Base-by-base conservation (phyloP, 2,888 invertebrate species). In the Vanessa cardui region DNA sequence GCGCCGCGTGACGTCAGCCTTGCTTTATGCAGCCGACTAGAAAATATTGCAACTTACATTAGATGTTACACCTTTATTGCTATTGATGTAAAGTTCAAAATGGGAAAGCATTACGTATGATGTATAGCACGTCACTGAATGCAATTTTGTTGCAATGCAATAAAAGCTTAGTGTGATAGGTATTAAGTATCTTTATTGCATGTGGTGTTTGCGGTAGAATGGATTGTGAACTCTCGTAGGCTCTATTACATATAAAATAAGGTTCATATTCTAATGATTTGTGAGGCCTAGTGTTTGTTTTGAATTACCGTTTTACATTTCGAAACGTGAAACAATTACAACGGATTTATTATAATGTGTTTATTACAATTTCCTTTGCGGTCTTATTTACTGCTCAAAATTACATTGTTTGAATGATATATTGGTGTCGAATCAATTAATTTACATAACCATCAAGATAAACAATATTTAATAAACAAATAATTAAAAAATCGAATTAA, bases 1-100 rank as follows among this genome's bases (percentile, higher is more conserved):
- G 74, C 77, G 71, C 76, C 73, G 75, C 78, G 80, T 85, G 85
- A 86, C 83, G 85, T 83, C 81, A 81, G 72, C 54, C 67, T 67
- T 68, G 71, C 64, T 74, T 72, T 72, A 74, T 74, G 73, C 72
- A 73, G 66, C 66, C 62, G 54, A 49, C 64, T 59, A 64, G 66
- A 58, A 61, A 71, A 64, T 66, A 68, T 64, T 64, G 62, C 62
- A 58, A 65, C 62, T 45, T 33, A 49, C 56, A 56, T 39, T 9
- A 18, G 33, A 56, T 56, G 33, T 39, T 50, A 62, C 50, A 58
- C 50, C 62, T 33, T 47, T 69, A 69, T 46, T 21, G 0, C 26
- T 15, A 62, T 26, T 16, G 12, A 21, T 7, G 18, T 67, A 67
- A 50, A 66, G 66, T 45, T 64, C 61, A 61, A 61, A 62, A 62